A percentile compares a stretch with the other conserved stretches of the same genome.
These are phyloP conservation scores for Timema podura DNA, from an alignment of 2,888 invertebrate species.

Conservation along the genomic window DNA sequence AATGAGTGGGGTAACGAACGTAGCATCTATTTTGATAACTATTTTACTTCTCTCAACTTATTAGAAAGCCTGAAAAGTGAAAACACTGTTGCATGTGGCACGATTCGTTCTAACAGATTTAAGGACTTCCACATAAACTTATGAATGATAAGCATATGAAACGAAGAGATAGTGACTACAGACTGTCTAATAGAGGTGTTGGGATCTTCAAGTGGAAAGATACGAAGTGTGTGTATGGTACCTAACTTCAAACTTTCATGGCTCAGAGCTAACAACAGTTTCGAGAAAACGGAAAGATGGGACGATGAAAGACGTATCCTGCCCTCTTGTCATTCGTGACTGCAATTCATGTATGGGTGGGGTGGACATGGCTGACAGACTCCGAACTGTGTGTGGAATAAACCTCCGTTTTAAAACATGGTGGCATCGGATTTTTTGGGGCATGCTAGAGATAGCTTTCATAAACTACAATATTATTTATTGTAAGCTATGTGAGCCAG, in stretches of 20 bases:
- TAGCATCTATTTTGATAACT: background rate
- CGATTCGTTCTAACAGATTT: background rate
- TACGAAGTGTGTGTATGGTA: slow-evolving; percentile 26
- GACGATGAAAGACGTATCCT: background rate
- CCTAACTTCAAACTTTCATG: slow-evolving; percentile 33
- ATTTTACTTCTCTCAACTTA: background rate
- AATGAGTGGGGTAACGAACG: background rate
- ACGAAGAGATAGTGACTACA: slow-evolving; percentile 12
- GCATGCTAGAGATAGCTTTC: slow-evolving; percentile 17
- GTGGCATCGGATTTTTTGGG: slow-evolving; percentile 19
- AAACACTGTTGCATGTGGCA: background rate
- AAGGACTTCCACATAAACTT: background rate
- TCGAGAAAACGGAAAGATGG: slow-evolving; percentile 15
- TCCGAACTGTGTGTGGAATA: slow-evolving; percentile 13
- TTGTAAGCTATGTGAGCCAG: slow-evolving; percentile 4
- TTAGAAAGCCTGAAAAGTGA: background rate
- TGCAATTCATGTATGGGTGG: slow-evolving; percentile 19
- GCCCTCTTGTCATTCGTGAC: slow-evolving; percentile 10
- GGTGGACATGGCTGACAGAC: slow-evolving; percentile 11
- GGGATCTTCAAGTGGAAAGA: slow-evolving; percentile 30
- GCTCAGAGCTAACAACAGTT: slow-evolving; percentile 23
- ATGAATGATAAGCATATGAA: background rate
- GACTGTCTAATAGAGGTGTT: slow-evolving; percentile 22
- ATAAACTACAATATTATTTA: slow-evolving; percentile 18
- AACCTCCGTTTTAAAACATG: slow-evolving; percentile 13